Evolutionary conservation across 1,140 invertebrate genomes (phyloP).

Genomic region (Aricia agestis): DNA sequence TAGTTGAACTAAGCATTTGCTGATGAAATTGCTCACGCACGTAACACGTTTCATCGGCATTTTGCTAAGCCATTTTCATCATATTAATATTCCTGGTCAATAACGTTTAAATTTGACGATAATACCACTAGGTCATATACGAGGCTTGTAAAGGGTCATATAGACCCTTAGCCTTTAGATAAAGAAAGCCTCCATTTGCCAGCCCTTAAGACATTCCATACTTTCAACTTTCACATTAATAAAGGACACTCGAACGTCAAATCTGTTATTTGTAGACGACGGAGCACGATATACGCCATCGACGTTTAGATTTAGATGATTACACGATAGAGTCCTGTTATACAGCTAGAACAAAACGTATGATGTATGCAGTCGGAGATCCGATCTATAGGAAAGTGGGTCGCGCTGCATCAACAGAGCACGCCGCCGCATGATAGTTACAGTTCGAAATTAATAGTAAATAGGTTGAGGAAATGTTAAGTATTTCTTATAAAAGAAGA

Average conservation of each 20-base stretch:
- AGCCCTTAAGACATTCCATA: background rate
- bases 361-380: constrained; percentile 40
- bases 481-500: too few relatives aligned
- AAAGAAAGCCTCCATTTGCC: background rate
- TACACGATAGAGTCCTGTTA: constrained; percentile 32
- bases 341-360: constrained; percentile 34
- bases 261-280: background rate
- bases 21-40: too few relatives aligned
- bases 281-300: background rate
- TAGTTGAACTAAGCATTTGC: too few relatives aligned
- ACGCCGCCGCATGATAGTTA: constrained; percentile 25
- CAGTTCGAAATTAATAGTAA: constrained; percentile 3
- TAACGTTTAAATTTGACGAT: too few relatives aligned
- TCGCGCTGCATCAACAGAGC: constrained; percentile 34
- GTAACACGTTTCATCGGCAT: too few relatives aligned
- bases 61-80: too few relatives aligned
- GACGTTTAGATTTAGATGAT: constrained; percentile 25
- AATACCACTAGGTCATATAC: too few relatives aligned
- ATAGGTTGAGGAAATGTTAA: background rate
- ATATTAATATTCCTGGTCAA: too few relatives aligned
- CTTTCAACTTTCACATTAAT: background rate
- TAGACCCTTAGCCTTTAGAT: background rate
- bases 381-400: constrained; percentile 39
- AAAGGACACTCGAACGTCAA: background rate
- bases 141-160: too few relatives aligned